Base-by-base conservation (phyloP, 1,140 invertebrate species). In the Neuroterus valhalla region DNA sequence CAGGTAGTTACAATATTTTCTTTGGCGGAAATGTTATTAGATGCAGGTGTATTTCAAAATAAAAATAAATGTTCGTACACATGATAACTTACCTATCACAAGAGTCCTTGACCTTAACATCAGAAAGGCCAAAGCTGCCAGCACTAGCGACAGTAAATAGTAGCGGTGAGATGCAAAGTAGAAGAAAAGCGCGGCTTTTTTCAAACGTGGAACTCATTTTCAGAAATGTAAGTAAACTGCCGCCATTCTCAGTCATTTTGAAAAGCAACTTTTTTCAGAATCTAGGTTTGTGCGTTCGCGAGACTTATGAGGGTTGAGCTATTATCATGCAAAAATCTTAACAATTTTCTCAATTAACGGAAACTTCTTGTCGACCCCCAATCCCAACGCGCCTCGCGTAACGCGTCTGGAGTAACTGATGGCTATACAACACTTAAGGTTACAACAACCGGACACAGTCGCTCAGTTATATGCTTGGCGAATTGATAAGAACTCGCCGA, bases 401-500 rank as follows among this genome's bases (percentile, higher is more conserved):
- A 62, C 55, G 55, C 55, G 55, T 26, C 15, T 62, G 23, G 21
- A 55, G 21, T 23, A 23, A 55, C 52, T 55, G 52, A 23, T 26
- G 55, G 23, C 55, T 26, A 15, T 62, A 31, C 55, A 12, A 31
- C 55, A 62, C 55, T 62, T 26, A 62, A 62, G 26, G 23, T 62
- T 23, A 62, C 55, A 62, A 31, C 19, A n/a, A 15, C 55, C 31
- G 55, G 55, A 62, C 55, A 62, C 23, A 62, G 23, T 31, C 12
- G 55, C 55, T 62, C 55, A 62, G 23, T 62, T 62, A 62, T 62
- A 62, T 26, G 55, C 55, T 23, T 31, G 23, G 55, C 21, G 14
- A 62, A 62, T 62, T 62, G 55, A 62, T 62, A 62, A 62, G 23
- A 62, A 62, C 55, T 62, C 23, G 12, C 31, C 4, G 26, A 26